phyloP scores from a whole-genome alignment of 2,113 vertebrate species.

The Scolopax mira region DNA sequence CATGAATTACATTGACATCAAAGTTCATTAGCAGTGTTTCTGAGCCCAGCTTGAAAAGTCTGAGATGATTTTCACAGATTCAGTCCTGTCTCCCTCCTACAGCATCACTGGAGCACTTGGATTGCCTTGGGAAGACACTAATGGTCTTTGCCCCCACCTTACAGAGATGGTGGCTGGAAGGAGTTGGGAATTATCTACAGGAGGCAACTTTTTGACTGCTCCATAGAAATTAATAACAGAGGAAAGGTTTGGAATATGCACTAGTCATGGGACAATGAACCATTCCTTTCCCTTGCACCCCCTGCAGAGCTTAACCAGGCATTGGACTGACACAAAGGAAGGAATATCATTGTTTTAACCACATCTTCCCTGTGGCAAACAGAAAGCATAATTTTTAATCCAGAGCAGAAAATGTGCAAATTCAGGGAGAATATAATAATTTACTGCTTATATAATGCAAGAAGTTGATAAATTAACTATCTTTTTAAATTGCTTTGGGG shows the following conservation, averaged over 20 bases:
- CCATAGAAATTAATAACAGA: not conserved
- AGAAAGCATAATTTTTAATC: not conserved
- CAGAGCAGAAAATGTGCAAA: not conserved
- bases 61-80: not conserved
- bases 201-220: not conserved
- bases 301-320: not conserved
- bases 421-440: not conserved
- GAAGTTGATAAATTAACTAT: not conserved
- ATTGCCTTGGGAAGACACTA: not conserved
- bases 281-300: not conserved
- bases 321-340: not conserved
- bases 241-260: not conserved
- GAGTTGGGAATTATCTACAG: not conserved
- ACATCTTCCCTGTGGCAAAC: not conserved
- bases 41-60: not conserved
- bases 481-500: not conserved
- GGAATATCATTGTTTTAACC: not conserved
- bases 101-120: not conserved
- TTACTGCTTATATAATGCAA: not conserved
- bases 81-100: not conserved
- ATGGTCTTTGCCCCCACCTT: not conserved
- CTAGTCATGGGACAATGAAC: not conserved
- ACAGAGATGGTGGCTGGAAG: not conserved
- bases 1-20: slow-evolving; percentile 42
- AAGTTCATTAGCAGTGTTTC: not conserved